These are phyloP conservation scores for Palythoa caribaeorum DNA, from an alignment of 92 coral and sea anemone genomes.

Conservation along the genomic window DNA sequence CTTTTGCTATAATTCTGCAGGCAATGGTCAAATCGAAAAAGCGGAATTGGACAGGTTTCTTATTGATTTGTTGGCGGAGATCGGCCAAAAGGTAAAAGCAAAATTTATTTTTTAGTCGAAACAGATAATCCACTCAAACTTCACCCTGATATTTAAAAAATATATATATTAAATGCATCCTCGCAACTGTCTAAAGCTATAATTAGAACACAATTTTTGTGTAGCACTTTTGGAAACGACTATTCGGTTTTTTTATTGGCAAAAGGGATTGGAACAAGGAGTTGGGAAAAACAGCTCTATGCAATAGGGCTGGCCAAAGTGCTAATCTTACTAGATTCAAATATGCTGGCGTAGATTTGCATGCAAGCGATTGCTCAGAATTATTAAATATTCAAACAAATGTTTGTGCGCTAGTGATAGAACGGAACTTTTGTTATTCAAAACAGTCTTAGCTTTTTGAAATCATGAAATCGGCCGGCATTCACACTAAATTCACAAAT, in stretches of 20 bases:
- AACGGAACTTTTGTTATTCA: background rate
- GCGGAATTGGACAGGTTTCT: constrained; percentile 31
- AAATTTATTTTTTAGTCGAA: background rate
- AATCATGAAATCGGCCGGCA: background rate
- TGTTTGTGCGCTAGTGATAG: background rate
- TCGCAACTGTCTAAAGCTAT: background rate
- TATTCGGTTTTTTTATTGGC: no score
- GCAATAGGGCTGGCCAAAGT: background rate
- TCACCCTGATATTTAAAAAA: background rate
- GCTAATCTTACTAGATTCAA: background rate
- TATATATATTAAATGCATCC: constrained; percentile 20
- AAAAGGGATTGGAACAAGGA: background rate
- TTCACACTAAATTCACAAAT: background rate
- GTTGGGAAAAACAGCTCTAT: background rate
- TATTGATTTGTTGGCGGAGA: constrained; percentile 25
- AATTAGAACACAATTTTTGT: background rate
- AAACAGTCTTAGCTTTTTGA: background rate
- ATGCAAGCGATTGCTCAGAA: background rate
- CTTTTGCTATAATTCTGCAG: background rate
- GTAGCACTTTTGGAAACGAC: background rate
- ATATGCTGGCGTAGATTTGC: background rate
- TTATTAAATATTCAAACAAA: background rate
- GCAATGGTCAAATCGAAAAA: constrained; percentile 44
- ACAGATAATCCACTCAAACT: background rate
- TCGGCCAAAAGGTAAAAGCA: constrained; percentile 28